phyloP scores from a whole-genome alignment of 2,113 vertebrate species.

The Martes martes region DNA sequence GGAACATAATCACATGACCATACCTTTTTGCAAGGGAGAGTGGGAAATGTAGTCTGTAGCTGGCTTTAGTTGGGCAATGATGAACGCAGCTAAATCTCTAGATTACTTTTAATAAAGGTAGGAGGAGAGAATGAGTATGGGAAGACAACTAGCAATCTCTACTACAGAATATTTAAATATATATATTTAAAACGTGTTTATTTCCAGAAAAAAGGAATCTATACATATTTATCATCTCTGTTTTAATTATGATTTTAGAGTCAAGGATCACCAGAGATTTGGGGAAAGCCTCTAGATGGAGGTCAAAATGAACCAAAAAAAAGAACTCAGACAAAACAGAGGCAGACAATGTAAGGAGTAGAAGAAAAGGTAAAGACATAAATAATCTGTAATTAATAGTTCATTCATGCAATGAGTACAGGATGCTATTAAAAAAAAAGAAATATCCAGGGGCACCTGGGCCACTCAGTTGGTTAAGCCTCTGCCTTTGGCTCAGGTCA shows the following conservation, averaged over 20 bases:
- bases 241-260: background rate
- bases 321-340: background rate
- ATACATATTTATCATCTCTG: background rate
- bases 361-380: background rate
- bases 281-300: background rate
- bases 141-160: background rate
- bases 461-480: background rate
- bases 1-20: background rate
- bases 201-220: background rate
- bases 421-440: background rate
- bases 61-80: background rate
- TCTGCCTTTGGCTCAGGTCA: background rate
- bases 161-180: background rate
- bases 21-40: background rate
- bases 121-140: background rate
- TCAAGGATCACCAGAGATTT: background rate
- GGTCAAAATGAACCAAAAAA: background rate
- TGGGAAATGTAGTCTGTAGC: background rate
- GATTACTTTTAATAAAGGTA: slow-evolving; percentile 1
- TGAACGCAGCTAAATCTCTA: background rate
- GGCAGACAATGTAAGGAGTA: background rate
- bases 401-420: background rate
- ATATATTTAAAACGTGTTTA: background rate
- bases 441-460: background rate
- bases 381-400: background rate